Evolutionary conservation across 2,888 invertebrate species (phyloP).

Genomic region (Drosophila atroscutellata): DNA sequence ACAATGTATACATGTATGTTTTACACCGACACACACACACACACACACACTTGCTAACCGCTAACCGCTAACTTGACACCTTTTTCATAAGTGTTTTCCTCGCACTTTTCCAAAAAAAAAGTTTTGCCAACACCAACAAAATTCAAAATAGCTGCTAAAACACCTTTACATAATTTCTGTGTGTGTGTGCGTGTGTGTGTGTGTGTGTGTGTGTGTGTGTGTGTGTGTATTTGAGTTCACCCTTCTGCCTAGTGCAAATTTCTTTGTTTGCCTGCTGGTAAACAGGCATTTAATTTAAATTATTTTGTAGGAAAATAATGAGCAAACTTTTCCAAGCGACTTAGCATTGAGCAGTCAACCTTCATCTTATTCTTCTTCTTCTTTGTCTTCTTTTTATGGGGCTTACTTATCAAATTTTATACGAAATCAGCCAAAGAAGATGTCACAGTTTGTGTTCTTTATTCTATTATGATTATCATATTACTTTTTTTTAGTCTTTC

Average conservation of each 20-base stretch:
- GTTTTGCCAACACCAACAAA: constrained; percentile 19
- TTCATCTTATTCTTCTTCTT: background rate
- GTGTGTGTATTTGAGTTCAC: constrained; percentile 1
- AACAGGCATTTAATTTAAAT: constrained; percentile 66
- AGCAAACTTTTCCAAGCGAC: constrained; percentile 48
- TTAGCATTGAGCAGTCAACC: constrained; percentile 9
- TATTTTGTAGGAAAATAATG: constrained; percentile 50
- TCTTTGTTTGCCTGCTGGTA: constrained; percentile 61
- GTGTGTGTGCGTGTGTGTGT: constrained; percentile 5
- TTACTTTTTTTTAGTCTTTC: constrained; percentile 8
- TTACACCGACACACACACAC: background rate
- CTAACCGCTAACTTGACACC: constrained; percentile 36
- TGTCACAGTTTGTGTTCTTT: constrained; percentile 15
- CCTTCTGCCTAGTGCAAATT: constrained; percentile 23
- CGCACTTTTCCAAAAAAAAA: constrained; percentile 22
- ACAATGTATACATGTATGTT: background rate
- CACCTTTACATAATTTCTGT: constrained; percentile 5
- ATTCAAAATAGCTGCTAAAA: constrained; percentile 13
- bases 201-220: constrained; percentile 4
- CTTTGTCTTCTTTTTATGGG: background rate
- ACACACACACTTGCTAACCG: background rate
- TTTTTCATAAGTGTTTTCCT: constrained; percentile 16
- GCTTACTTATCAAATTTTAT: constrained; percentile 11
- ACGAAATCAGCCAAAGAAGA: constrained; percentile 1
- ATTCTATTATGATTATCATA: constrained; percentile 9